A percentile compares a stretch with the other conserved stretches of the same genome.
Conservation (phyloP, 2,113 vertebrate species). For the Corythornis cristatus region DNA sequence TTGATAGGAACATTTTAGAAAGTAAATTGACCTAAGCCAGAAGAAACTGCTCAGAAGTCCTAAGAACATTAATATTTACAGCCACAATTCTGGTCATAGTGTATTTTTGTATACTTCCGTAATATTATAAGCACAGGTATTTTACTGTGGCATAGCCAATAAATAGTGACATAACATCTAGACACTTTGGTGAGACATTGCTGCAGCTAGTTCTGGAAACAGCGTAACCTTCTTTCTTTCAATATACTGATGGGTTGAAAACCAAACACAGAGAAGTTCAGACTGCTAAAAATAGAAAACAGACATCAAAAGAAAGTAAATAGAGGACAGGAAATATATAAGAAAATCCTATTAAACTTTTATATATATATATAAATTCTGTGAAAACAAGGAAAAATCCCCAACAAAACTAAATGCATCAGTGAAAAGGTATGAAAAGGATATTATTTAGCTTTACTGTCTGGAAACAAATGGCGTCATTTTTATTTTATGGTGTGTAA, state of each 20-base stretch:
- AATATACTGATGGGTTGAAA: background rate
- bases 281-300: slow-evolving; percentile 11
- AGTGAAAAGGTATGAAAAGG: background rate
- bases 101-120: background rate
- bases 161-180: background rate
- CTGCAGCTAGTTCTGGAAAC: background rate
- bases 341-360: background rate
- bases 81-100: background rate
- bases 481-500: background rate
- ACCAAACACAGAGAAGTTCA: background rate
- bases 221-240: background rate
- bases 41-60: background rate
- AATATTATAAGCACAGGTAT: background rate
- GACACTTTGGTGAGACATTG: background rate
- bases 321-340: background rate
- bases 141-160: background rate
- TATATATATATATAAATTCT: background rate
- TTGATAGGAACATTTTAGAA: background rate
- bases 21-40: background rate
- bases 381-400: background rate
- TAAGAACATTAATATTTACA: background rate
- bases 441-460: slow-evolving; percentile 4
- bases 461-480: background rate
- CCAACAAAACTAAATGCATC: background rate
- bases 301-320: background rate